Evolutionary conservation across 2,797 vertebrate species (phyloP).

Genomic region (Poecilia velifera): DNA sequence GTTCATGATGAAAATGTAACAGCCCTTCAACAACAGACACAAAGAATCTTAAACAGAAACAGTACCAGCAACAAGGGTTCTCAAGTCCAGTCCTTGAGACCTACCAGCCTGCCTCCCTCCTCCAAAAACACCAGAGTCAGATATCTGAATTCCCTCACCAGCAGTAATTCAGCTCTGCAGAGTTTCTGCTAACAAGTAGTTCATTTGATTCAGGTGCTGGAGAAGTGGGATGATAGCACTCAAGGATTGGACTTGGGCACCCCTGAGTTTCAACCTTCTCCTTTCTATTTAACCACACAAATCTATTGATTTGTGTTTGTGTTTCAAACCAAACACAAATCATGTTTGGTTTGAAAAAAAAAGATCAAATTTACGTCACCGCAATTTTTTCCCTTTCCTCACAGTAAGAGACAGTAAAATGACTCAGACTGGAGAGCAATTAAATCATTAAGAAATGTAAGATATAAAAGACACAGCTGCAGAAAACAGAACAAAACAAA

Average conservation of each 20-base stretch:
- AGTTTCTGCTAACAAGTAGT: too few relatives aligned
- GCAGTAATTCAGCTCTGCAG: too few relatives aligned
- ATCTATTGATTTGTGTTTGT: too few relatives aligned
- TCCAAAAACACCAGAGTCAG: too few relatives aligned
- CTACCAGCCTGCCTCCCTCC: too few relatives aligned
- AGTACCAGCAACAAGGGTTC: not conserved
- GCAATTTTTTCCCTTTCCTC: not conserved
- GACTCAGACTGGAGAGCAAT: not conserved
- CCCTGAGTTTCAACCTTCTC: too few relatives aligned
- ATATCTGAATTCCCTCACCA: too few relatives aligned
- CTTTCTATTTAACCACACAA: not conserved
- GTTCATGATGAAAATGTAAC: slow-evolving; percentile 29
- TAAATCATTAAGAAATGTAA: not conserved
- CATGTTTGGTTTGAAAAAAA: not conserved
- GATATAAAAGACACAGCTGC: slow-evolving; percentile 7
- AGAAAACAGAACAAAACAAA: not conserved
- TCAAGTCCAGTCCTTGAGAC: too few relatives aligned
- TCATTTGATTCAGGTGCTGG: too few relatives aligned
- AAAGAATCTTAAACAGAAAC: not conserved
- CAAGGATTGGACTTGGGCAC: too few relatives aligned
- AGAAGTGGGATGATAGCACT: too few relatives aligned
- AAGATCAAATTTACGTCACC: not conserved
- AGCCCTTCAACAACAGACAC: slow-evolving; percentile 2
- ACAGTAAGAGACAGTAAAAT: not conserved
- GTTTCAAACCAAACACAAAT: not conserved